These are phyloP conservation scores for Oscheius sp. DNA, from an alignment of 1,140 invertebrate genomes.

Conservation along the genomic window DNA sequence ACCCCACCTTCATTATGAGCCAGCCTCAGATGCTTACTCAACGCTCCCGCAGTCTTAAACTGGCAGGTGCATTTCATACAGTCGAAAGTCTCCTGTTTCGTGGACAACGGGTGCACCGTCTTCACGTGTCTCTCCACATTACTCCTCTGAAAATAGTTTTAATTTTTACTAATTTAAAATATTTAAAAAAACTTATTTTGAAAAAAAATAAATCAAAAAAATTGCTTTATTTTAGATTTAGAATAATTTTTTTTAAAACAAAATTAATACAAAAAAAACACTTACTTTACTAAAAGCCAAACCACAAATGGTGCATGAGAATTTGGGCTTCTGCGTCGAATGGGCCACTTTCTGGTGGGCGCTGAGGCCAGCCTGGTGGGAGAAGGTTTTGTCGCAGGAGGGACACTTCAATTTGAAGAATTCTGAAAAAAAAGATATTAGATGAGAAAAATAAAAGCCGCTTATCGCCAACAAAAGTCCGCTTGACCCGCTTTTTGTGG, in stretches of 20 bases:
- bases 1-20: not conserved
- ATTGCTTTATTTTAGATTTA: too few species aligned
- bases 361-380: not conserved
- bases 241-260: too few species aligned
- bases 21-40: slow-evolving; percentile 1
- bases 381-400: slow-evolving; percentile 7
- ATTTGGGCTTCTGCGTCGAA: not conserved
- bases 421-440: not conserved
- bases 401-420: slow-evolving; percentile 12
- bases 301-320: slow-evolving; percentile 1
- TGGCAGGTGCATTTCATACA: not conserved
- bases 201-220: too few species aligned
- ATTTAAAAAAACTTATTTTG: too few species aligned
- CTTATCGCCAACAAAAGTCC: too few species aligned
- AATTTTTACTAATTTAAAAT: too few species aligned
- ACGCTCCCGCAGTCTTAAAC: not conserved
- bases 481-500: too few species aligned
- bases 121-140: slow-evolving; percentile 14
- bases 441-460: not conserved
- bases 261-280: not conserved
- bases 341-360: slow-evolving; percentile 2
- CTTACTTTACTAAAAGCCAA: not conserved
- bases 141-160: slow-evolving; percentile 7
- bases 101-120: not conserved
- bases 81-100: not conserved